Conservation (phyloP, 2,113 vertebrate species). For the Hemiscyllium ocellatum region DNA sequence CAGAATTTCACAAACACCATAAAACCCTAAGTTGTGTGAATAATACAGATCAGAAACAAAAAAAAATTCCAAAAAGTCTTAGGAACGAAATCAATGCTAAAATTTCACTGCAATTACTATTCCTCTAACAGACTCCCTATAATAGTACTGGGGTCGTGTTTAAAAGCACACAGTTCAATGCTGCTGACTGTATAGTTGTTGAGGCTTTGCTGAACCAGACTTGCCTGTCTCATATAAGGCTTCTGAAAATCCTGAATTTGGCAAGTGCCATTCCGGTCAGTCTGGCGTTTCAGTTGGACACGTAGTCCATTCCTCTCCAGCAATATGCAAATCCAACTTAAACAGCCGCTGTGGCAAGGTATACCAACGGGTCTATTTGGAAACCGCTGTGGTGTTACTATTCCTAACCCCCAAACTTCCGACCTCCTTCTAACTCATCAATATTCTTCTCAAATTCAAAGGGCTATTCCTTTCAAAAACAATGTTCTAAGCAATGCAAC, state of each 20-base stretch:
- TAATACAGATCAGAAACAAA: too few relatives aligned
- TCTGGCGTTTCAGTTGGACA: not conserved
- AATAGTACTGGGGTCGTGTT: not conserved
- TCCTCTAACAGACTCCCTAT: too few relatives aligned
- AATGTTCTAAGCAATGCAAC: too few relatives aligned
- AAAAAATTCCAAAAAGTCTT: too few relatives aligned
- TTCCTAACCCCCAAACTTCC: too few relatives aligned
- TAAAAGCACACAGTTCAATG: not conserved
- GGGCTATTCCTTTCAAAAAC: not conserved
- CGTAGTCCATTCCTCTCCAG: not conserved
- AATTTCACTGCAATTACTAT: not conserved
- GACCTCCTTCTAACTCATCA: not conserved
- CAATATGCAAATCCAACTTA: not conserved
- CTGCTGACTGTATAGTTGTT: not conserved
- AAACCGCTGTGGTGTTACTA: not conserved
- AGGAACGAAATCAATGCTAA: too few relatives aligned
- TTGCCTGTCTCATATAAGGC: not conserved
- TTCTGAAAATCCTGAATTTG: not conserved
- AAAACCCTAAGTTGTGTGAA: too few relatives aligned
- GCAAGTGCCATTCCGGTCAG: not conserved
- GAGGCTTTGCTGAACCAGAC: not conserved
- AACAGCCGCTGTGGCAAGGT: not conserved
- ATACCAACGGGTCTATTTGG: too few relatives aligned
- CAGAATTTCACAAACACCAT: too few relatives aligned
- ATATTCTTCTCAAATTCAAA: not conserved